phyloP scores from a whole-genome alignment of 2,888 invertebrate species.

The Rotaria socialis region DNA sequence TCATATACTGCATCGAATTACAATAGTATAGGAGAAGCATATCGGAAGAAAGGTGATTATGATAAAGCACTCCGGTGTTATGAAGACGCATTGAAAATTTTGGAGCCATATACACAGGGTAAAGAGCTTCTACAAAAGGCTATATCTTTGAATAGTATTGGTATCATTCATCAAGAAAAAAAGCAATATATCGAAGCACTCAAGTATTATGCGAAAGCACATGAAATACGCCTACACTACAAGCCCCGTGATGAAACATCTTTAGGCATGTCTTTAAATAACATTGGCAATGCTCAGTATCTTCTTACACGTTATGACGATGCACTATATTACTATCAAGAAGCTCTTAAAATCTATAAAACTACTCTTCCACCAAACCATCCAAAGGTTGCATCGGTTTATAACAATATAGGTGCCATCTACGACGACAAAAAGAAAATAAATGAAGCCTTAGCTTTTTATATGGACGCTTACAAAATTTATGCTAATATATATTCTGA shows the following conservation, averaged over 20 bases:
- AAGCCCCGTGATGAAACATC: background rate
- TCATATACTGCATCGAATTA: background rate
- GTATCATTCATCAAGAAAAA: background rate
- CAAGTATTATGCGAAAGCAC: background rate
- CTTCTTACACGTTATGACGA: background rate
- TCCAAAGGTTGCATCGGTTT: background rate
- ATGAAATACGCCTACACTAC: background rate
- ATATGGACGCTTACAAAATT: background rate
- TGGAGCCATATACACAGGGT: background rate
- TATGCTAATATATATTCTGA: background rate
- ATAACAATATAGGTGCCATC: background rate
- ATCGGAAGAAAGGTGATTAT: background rate
- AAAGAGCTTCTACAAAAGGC: background rate
- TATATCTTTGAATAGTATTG: background rate
- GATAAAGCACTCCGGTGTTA: background rate
- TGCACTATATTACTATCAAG: background rate
- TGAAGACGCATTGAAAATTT: background rate
- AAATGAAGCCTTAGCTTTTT: background rate
- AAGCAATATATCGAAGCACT: background rate
- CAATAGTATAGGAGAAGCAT: background rate
- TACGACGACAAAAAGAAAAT: background rate
- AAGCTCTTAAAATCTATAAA: background rate
- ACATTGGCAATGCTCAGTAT: background rate
- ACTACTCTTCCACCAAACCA: background rate
- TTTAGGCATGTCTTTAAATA: background rate